These are phyloP conservation scores for Aix galericulata DNA, from an alignment of 2,113 vertebrate species.

Conservation along the genomic window DNA sequence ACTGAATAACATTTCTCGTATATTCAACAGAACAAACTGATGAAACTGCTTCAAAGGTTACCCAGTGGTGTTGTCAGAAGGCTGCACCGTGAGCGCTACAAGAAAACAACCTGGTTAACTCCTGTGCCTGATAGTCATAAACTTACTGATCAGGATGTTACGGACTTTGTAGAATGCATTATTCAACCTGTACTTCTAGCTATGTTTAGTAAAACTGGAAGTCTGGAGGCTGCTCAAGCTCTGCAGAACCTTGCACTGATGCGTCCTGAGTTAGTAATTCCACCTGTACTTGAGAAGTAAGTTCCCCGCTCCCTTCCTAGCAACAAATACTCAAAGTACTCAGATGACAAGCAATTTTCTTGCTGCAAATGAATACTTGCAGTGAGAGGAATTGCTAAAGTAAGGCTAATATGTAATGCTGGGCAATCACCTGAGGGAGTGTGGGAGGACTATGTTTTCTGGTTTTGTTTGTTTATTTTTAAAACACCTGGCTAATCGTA, in stretches of 20 bases:
- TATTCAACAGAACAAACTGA: constrained; percentile 90
- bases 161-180: constrained; percentile 93
- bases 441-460: neutral
- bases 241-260: constrained; percentile 96
- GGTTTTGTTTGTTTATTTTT: neutral
- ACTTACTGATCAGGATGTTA: constrained; percentile 94
- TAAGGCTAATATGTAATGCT: neutral
- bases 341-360: neutral
- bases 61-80: constrained; percentile 91
- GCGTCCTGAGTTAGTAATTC: constrained; percentile 97
- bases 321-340: neutral
- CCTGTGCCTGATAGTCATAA: constrained; percentile 92
- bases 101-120: constrained; percentile 91
- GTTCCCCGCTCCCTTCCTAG: neutral
- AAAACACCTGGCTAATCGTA: neutral
- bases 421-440: neutral
- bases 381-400: neutral
- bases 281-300: constrained; percentile 96
- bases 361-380: neutral
- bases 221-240: constrained; percentile 95
- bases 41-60: constrained; percentile 96
- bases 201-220: constrained; percentile 99
- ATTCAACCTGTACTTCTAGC: constrained; percentile 97
- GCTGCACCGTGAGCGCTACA: constrained; percentile 93
- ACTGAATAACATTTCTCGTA: neutral